These are phyloP conservation scores for Poeciliopsis paucimaculata DNA, from an alignment of 2,797 vertebrate species.

Conservation along the genomic window DNA sequence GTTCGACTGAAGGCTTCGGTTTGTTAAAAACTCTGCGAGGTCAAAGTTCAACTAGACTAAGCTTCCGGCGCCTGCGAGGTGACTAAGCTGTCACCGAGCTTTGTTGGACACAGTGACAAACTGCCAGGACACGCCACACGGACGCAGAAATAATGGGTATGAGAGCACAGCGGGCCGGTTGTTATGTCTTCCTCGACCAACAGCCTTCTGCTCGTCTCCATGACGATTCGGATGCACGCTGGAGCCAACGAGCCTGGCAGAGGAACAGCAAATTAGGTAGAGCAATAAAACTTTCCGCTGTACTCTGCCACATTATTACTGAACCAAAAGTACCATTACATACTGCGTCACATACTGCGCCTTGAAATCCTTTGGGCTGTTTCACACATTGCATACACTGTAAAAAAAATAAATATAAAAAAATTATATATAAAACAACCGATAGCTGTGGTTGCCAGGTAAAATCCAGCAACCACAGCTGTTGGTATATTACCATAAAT, in stretches of 20 bases:
- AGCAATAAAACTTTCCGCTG: neutral
- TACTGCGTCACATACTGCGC: neutral
- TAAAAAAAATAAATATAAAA: too few relatives aligned
- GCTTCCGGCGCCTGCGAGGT: neutral
- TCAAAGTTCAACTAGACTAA: constrained; percentile 19
- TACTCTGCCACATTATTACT: neutral
- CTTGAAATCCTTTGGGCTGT: neutral
- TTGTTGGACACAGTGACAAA: neutral
- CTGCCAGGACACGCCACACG: neutral
- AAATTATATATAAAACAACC: too few relatives aligned
- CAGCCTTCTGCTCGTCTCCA: neutral
- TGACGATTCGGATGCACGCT: neutral
- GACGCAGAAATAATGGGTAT: constrained; percentile 7
- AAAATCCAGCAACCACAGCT: too few relatives aligned
- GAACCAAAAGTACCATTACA: neutral
- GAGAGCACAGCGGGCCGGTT: neutral
- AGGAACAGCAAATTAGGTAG: neutral
- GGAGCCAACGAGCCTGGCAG: neutral
- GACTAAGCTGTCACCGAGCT: constrained; percentile 2
- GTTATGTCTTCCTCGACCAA: neutral
- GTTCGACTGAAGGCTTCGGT: neutral
- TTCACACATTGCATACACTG: neutral
- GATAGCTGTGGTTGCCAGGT: too few relatives aligned
- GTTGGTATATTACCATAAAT: too few relatives aligned
- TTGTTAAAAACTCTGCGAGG: neutral